Base-by-base conservation (phyloP, 2,113 vertebrate genomes). In the Butorides virescens region DNA sequence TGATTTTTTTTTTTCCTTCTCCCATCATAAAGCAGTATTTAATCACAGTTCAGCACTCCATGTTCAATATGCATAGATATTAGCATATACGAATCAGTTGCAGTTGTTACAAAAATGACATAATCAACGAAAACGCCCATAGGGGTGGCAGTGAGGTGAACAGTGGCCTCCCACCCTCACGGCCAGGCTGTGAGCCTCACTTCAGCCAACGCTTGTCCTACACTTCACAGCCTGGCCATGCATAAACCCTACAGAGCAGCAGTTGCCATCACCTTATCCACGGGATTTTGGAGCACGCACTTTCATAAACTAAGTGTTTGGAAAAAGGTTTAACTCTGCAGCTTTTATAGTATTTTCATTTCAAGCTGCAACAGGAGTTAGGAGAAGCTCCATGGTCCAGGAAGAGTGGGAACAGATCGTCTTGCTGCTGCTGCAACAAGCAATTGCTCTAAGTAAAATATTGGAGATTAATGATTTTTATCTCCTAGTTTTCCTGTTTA, bases 381-480 rank as follows among this genome's bases (percentile, higher is more conserved):
- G 15, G 6, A 42, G 16, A 32, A 32, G 1, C 29, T 15, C 16
- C 15, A 0, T 0, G 7, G 42, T 4, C 23, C 11, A 2, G 7
- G 30, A 37, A 6, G 8, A 13, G 4, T 0, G 1, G 2, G 25
- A 37, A n/a, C 25, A 0, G 10, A 13, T 15, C 7, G 14, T 2
- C 42, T 15, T 2, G 2, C 37, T 15, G 1, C 13, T 3, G 7
- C 27, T 3, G 4, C 7, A 5, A 37, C 16, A 15, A 27, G 13
- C 4, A 0, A 2, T 0, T 5, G 1, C 18, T 2, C 0, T 2
- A 26, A 21, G 26, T 7, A 5, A 36, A 62, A 12, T 1, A 7
- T 0, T 1, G 0, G 7, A 6, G 1, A 7, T 0, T 2, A 8
- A 7, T 0, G 3, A 4, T 0, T 32, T 25, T 7, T 6, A 2